These are phyloP conservation scores for Montifringilla adamsi DNA, from an alignment of 2,113 vertebrate species.

Conservation along the genomic window DNA sequence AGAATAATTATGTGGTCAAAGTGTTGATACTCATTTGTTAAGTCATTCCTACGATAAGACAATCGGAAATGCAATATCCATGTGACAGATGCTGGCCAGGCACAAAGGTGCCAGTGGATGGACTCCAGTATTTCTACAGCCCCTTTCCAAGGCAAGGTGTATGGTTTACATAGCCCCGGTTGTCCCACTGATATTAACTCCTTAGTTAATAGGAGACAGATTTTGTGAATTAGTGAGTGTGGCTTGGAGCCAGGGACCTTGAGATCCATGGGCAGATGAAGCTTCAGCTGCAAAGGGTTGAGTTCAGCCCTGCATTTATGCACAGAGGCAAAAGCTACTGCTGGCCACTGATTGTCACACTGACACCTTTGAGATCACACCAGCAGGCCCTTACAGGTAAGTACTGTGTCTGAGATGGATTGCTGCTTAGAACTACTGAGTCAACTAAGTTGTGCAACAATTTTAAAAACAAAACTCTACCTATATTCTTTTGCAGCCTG, in stretches of 20 bases:
- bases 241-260: background rate
- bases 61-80: background rate
- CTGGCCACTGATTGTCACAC: accelerated
- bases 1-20: background rate
- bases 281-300: background rate
- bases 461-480: background rate
- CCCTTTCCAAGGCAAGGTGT: background rate
- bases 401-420: background rate
- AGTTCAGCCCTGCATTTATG: background rate
- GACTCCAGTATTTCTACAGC: background rate
- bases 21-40: background rate
- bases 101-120: background rate
- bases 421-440: background rate
- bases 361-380: background rate
- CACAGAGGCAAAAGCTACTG: background rate
- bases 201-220: background rate
- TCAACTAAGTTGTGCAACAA: background rate
- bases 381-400: accelerated
- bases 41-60: background rate
- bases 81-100: background rate
- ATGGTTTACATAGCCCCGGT: background rate
- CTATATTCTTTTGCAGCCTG: background rate
- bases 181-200: background rate
- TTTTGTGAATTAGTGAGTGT: background rate
- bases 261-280: background rate